Conservation (phyloP, 2,888 invertebrate genomes). For the Neoitamus cyanurus region DNA sequence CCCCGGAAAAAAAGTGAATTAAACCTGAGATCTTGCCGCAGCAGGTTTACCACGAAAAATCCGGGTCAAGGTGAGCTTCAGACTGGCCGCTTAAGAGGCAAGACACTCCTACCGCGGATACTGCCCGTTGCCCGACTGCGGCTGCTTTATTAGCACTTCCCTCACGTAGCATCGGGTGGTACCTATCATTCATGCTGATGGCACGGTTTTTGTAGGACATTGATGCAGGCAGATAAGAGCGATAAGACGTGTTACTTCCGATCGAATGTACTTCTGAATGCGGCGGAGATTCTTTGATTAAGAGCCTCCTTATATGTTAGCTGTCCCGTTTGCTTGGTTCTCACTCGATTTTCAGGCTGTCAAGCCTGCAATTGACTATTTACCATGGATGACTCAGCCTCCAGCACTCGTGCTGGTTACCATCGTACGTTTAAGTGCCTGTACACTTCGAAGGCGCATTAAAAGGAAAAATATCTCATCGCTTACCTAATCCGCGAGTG, state of each 20-base stretch:
- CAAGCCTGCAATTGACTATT: not conserved
- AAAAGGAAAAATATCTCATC: not conserved
- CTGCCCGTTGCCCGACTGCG: not conserved
- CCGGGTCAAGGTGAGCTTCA: slow-evolving; percentile 27
- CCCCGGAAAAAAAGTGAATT: not conserved
- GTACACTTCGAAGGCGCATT: not conserved
- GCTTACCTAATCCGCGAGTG: not conserved
- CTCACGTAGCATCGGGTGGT: not conserved
- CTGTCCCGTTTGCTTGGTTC: not conserved
- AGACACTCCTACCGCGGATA: not conserved
- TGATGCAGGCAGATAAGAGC: not conserved
- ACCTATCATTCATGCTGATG: not conserved
- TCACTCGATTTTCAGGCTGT: not conserved
- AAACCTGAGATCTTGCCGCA: not conserved
- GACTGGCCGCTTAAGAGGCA: not conserved
- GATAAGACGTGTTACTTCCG: not conserved
- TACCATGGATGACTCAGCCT: not conserved
- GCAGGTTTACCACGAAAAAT: slow-evolving; percentile 9
- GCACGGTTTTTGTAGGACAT: not conserved
- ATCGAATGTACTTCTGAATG: not conserved
- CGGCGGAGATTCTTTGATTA: not conserved
- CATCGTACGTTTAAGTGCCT: not conserved
- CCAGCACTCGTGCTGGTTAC: not conserved
- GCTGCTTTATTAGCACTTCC: not conserved
- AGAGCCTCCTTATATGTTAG: not conserved